Base-by-base conservation (phyloP, 1,140 invertebrate genomes). In the Oreohelix idahoensis region DNA sequence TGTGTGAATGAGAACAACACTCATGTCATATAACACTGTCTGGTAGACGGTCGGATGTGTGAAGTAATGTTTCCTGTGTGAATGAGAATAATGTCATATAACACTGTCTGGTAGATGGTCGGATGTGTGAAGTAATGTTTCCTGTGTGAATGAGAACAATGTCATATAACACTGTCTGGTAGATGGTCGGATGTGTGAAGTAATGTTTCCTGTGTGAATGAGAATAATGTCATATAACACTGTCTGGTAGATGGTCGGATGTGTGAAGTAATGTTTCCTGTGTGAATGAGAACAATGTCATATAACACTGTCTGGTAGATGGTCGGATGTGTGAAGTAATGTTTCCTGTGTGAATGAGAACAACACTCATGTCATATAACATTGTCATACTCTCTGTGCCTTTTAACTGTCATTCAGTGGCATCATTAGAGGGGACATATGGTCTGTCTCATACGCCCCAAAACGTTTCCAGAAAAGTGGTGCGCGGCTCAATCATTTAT, bases 251-350 rank as follows among this genome's bases (percentile, higher is more conserved):
- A 69, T 36, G n/a, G 83, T 82, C 15, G 88, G 89, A 58, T 75
- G 82, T 23, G 85, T 80, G 73, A 91, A 90, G 10, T 89, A 74
- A 8, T 38, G 26, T 0, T 20, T 80, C 36, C 78, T 80, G 63
- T 4, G n/a, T n/a, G n/a, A n/a, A n/a, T n/a, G n/a, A n/a, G n/a
- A n/a, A n/a, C n/a, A n/a, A n/a, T 78, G 26, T 81, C 82, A 70
- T 86, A 87, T 63, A 78, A n/a, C n/a, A n/a, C n/a, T n/a, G n/a
- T 87, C 49, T 84, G 86, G 26, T 86, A 79, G 0, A 69, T 36
- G n/a, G 83, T 82, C 15, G 88, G 89, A 58, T 75, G 82, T 23
- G 85, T 80, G 73, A 91, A 90, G 10, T 89, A 74, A 8, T 38
- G 26, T 0, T 20, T 80, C 36, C 78, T 80, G 63, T 4, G 15